phyloP scores from a whole-genome alignment of 53 echinoderm and acorn worm species.

The Holothuria leucospilota region DNA sequence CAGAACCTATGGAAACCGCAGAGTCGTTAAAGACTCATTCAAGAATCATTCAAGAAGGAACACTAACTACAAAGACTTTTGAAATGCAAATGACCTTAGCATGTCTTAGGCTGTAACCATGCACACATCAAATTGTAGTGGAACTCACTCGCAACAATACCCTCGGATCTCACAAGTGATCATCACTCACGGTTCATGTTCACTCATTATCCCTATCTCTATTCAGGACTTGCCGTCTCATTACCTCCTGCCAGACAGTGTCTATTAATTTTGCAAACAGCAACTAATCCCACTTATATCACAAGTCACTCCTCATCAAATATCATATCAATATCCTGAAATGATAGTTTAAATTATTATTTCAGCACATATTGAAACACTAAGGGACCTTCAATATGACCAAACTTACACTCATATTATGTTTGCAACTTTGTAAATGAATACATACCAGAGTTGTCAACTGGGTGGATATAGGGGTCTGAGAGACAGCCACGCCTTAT shows the following conservation, averaged over 20 bases:
- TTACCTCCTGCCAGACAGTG: constrained; percentile 1
- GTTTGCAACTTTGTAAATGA: not conserved
- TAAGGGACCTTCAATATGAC: not conserved
- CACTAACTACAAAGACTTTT: not conserved
- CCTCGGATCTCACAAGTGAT: not conserved
- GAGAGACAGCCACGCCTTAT: constrained; percentile 18
- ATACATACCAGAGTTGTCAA: not conserved
- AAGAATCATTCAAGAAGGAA: not conserved
- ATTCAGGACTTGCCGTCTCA: not conserved
- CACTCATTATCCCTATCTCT: not conserved
- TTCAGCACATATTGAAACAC: not conserved
- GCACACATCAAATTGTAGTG: not conserved
- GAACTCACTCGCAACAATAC: no score
- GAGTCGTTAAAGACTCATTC: not conserved
- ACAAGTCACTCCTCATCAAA: not conserved
- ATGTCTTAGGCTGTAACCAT: not conserved
- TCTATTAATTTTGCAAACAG: not conserved
- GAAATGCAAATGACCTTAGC: not conserved
- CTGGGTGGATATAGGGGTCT: not conserved
- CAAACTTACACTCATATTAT: not conserved
- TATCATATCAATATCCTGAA: not conserved
- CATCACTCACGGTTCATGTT: not conserved
- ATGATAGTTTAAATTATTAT: not conserved
- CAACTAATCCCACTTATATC: not conserved
- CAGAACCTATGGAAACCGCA: not conserved